These are phyloP conservation scores for Nematolebias whitei DNA, from an alignment of 2,113 vertebrate species.

Conservation along the genomic window DNA sequence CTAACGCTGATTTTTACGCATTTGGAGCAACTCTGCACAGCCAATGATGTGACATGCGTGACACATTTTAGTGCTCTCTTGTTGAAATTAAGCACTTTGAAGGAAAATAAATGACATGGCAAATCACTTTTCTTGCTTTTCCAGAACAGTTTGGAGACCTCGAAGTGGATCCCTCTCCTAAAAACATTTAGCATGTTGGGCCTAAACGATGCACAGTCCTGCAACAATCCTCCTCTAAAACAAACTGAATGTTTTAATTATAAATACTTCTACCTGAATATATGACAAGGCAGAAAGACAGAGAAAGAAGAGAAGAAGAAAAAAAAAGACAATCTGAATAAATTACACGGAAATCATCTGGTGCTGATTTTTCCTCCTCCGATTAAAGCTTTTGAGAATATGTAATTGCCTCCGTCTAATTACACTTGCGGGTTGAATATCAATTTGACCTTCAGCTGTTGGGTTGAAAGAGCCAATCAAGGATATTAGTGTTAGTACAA, in stretches of 20 bases:
- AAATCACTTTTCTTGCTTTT: too few species aligned
- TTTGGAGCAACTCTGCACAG: conserved; percentile 22
- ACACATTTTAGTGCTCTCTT: too few species aligned
- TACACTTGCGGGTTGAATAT: conserved; percentile 87
- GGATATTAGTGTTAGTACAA: conserved; percentile 85
- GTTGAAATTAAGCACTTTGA: too few species aligned
- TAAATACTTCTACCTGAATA: conserved; percentile 64
- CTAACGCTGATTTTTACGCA: not conserved
- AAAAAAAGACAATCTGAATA: conserved; percentile 75
- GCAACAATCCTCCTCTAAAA: conserved; percentile 20
- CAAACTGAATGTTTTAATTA: conserved; percentile 55
- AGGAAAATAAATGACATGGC: too few species aligned
- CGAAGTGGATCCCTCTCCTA: too few species aligned
- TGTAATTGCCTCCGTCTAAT: conserved; percentile 84
- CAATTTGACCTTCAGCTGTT: conserved; percentile 92
- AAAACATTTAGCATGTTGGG: conserved; percentile 33
- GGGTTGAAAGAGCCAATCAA: conserved; percentile 88
- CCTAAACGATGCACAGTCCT: conserved; percentile 40
- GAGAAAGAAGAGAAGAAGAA: conserved; percentile 34
- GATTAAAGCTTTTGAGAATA: conserved; percentile 79
- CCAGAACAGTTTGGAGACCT: too few species aligned
- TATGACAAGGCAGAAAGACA: conserved; percentile 60
- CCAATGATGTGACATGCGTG: too few species aligned
- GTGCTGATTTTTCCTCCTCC: conserved; percentile 74
- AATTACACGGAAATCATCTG: conserved; percentile 78